A percentile compares a stretch with the other conserved stretches of the same genome.
Conservation (phyloP, 2,888 invertebrate genomes). For the Patella pellucida region DNA sequence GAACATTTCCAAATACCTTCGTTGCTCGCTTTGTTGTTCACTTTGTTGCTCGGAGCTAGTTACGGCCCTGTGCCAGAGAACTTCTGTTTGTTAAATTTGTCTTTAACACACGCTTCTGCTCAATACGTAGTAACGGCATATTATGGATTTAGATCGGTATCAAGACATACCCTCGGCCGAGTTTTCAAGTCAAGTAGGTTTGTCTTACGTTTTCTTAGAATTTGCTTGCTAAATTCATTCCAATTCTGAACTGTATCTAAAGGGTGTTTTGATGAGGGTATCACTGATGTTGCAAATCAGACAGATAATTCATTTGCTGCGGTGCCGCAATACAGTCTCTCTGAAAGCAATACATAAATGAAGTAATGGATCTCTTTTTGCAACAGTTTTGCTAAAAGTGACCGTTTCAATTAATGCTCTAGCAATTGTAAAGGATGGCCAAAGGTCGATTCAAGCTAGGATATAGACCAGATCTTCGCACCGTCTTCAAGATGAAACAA, state of each 20-base stretch:
- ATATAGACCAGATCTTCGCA: neutral
- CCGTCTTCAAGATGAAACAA: too few relatives aligned
- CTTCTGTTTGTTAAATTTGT: too few relatives aligned
- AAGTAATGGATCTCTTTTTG: neutral
- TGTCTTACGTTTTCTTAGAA: neutral
- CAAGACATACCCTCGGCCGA: too few relatives aligned
- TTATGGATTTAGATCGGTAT: too few relatives aligned
- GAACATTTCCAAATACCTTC: too few relatives aligned
- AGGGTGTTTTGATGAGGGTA: neutral
- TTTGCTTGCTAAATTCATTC: neutral
- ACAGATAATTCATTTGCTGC: neutral
- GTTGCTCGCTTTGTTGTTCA: too few relatives aligned
- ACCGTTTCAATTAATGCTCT: neutral
- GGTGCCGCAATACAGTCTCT: neutral
- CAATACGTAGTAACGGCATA: too few relatives aligned
- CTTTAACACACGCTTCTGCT: too few relatives aligned
- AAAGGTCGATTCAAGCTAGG: neutral
- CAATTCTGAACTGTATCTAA: neutral
- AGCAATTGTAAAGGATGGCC: neutral
- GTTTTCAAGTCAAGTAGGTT: neutral
- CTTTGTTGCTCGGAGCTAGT: too few relatives aligned
- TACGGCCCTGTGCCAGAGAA: too few relatives aligned
- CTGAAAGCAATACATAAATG: too few relatives aligned
- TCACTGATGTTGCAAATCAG: neutral
- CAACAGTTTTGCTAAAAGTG: neutral